Percentiles rank a stretch among this genome's conserved stretches.
Conservation (phyloP, 2,113 vertebrate species). For the Aphyosemion australe region DNA sequence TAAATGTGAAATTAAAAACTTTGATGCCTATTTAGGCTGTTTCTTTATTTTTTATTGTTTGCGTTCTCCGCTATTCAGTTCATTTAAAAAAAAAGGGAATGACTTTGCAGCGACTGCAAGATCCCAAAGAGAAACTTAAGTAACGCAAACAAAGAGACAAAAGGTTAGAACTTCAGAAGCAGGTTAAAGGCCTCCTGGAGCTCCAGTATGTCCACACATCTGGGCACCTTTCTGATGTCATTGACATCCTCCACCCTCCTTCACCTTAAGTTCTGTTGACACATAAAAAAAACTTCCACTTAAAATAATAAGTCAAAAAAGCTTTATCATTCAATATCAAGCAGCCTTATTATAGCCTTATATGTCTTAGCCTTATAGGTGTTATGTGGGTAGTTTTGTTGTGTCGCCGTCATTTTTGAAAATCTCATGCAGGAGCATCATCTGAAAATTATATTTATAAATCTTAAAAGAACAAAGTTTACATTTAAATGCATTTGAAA, state of each 20-base stretch:
- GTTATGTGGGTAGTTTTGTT: no score
- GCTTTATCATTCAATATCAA: no score
- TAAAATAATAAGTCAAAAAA: not conserved
- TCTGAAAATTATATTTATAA: not conserved
- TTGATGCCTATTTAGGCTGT: slow-evolving; percentile 21
- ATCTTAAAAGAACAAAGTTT: slow-evolving; percentile 9
- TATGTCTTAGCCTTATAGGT: no score
- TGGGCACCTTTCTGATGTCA: slow-evolving; percentile 48
- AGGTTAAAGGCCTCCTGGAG: slow-evolving; percentile 62
- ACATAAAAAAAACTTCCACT: not conserved
- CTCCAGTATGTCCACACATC: slow-evolving; percentile 76
- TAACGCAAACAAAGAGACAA: slow-evolving; percentile 49
- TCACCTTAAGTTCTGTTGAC: slow-evolving; percentile 1
- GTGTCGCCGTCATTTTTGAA: not conserved
- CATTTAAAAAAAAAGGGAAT: slow-evolving; percentile 40
- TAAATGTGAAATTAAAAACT: slow-evolving; percentile 49
- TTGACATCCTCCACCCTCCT: not conserved
- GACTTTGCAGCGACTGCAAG: slow-evolving; percentile 50
- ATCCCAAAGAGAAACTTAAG: slow-evolving; percentile 29
- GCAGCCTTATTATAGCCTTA: no score
- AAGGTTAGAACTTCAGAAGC: slow-evolving; percentile 62
- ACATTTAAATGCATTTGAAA: slow-evolving; percentile 20
- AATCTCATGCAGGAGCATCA: not conserved
- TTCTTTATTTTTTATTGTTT: slow-evolving; percentile 2
- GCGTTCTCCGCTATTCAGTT: slow-evolving; percentile 29